phyloP scores from a whole-genome alignment of 2,888 invertebrate species.

The Phrixothrix hirtus region DNA sequence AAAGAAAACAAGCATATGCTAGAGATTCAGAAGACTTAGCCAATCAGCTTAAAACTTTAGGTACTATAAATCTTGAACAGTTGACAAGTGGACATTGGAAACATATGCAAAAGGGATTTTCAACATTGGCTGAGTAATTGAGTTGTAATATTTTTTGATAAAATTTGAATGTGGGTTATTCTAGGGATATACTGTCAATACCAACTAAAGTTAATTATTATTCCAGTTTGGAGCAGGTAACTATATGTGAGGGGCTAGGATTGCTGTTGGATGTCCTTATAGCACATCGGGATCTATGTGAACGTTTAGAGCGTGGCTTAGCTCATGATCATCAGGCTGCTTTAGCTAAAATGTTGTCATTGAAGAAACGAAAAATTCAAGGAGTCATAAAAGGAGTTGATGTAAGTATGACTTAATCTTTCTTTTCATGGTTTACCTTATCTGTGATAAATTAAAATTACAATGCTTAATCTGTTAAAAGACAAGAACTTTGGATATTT shows the following conservation, averaged over 20 bases:
- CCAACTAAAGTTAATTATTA: conserved; percentile 59
- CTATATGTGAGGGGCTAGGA: conserved; percentile 61
- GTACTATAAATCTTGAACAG: conserved; percentile 46
- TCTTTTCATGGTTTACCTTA: too few species aligned
- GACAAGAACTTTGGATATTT: too few species aligned
- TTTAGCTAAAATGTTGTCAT: conserved; percentile 63
- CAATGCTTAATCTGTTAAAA: too few species aligned
- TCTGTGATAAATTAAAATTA: too few species aligned
- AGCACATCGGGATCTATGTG: conserved; percentile 63
- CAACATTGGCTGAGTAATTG: conserved; percentile 57
- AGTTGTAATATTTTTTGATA: background rate
- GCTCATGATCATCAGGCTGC: conserved; percentile 66
- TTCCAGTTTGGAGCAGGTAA: conserved; percentile 60
- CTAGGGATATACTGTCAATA: conserved; percentile 59
- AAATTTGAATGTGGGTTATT: too few species aligned
- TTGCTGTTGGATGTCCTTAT: conserved; percentile 60
- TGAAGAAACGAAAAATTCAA: conserved; percentile 66
- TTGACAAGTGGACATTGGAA: conserved; percentile 53
- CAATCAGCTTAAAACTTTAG: conserved; percentile 58
- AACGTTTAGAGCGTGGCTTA: conserved; percentile 64
- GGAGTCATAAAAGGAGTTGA: conserved; percentile 65
- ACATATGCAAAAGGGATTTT: conserved; percentile 61
- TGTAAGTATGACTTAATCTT: conserved; percentile 56
- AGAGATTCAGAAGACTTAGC: conserved; percentile 62
- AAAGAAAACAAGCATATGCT: conserved; percentile 54